A percentile compares a stretch with the other conserved stretches of the same genome.
Evolutionary conservation across 2,113 vertebrate species (phyloP).

Genomic region (Pimephales promelas): DNA sequence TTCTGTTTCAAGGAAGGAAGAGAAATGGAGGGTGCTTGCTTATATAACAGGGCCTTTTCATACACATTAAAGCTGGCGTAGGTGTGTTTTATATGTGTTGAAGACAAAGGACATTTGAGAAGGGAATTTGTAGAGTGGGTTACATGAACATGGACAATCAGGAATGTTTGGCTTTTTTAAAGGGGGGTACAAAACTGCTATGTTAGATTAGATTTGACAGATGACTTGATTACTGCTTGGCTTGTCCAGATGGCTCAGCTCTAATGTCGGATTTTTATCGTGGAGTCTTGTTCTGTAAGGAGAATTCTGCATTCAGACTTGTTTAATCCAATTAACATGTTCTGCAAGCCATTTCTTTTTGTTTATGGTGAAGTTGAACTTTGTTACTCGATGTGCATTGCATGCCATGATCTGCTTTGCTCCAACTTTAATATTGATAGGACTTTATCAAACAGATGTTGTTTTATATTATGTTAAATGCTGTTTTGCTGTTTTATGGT

Average conservation of each 20-base stretch:
- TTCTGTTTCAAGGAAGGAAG: neutral
- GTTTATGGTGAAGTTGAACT: neutral
- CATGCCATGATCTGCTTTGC: neutral
- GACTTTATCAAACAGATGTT: neutral
- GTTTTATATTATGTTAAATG: neutral
- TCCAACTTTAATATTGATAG: neutral
- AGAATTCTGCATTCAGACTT: neutral
- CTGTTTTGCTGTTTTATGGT: neutral
- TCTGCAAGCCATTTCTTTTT: neutral
- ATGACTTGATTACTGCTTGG: conserved; percentile 27
- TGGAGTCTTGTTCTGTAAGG: conserved; percentile 8
- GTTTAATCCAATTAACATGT: conserved; percentile 19
- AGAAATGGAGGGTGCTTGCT: conserved; percentile 6
- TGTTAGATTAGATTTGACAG: conserved; percentile 10
- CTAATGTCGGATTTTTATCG: conserved; percentile 17
- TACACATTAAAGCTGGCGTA: conserved; percentile 9
- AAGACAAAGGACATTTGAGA: neutral
- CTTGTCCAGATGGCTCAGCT: conserved; percentile 41
- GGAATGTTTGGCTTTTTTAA: neutral
- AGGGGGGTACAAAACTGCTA: neutral
- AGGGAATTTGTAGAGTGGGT: neutral
- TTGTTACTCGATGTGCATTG: neutral
- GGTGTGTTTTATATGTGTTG: conserved; percentile 9
- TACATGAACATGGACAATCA: neutral
- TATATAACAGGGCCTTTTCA: conserved; percentile 8